phyloP scores from a whole-genome alignment of 2,797 vertebrate genomes.

The Sebastes cheni region DNA sequence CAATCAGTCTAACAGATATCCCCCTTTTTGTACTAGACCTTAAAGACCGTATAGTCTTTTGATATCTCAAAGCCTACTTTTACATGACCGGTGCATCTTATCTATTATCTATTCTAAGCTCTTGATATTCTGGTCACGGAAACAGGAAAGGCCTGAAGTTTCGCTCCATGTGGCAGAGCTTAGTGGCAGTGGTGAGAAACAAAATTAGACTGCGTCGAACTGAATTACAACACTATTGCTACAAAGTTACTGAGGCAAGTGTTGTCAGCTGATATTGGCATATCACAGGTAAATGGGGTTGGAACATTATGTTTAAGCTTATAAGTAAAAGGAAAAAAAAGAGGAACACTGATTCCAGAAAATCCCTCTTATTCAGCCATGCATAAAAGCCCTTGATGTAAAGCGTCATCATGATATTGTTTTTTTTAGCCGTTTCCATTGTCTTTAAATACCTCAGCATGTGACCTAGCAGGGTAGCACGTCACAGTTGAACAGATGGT shows the following conservation, averaged over 20 bases:
- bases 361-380: not conserved
- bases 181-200: not conserved
- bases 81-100: not conserved
- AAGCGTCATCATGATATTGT: not conserved
- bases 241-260: not conserved
- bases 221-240: not conserved
- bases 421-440: not conserved
- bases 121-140: not conserved
- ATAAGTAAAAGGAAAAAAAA: not conserved
- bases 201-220: not conserved
- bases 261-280: not conserved
- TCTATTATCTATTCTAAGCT: not conserved
- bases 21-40: not conserved
- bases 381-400: not conserved
- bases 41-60: not conserved
- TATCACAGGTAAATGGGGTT: not conserved
- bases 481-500: not conserved
- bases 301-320: not conserved
- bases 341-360: not conserved
- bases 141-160: slow-evolving; percentile 23
- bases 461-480: not conserved
- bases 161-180: not conserved
- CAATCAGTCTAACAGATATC: not conserved
- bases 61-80: not conserved
- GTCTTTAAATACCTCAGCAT: not conserved